These are phyloP conservation scores for Hoplodrina ambigua DNA, from an alignment of 2,888 invertebrate species.

Conservation along the genomic window DNA sequence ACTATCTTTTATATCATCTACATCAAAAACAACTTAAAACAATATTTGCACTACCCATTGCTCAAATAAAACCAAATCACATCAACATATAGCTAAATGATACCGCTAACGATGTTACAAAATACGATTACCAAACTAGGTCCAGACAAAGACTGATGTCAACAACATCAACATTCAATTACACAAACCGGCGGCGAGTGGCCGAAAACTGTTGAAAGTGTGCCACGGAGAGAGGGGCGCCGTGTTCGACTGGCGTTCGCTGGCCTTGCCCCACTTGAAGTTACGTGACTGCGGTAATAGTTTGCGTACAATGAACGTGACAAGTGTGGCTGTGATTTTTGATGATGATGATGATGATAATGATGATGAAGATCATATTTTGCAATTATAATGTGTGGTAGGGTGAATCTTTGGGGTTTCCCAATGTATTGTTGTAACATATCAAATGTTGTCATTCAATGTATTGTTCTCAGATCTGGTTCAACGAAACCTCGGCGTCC, in stretches of 20 bases:
- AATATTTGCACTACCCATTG: constrained; percentile 1
- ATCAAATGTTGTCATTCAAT: constrained; percentile 44
- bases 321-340: constrained; percentile 43
- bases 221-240: constrained; percentile 78
- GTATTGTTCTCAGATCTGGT: constrained; percentile 77
- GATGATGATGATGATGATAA: constrained; percentile 33
- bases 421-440: neutral
- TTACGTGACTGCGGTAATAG: constrained; percentile 65
- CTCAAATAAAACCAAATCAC: constrained; percentile 23
- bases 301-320: constrained; percentile 55
- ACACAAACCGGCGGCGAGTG: constrained; percentile 69
- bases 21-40: neutral
- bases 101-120: constrained; percentile 61
- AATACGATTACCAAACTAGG: constrained; percentile 62
- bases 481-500: constrained; percentile 91
- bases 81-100: constrained; percentile 17
- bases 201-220: constrained; percentile 79
- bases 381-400: neutral
- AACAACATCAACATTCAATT: constrained; percentile 69
- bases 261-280: constrained; percentile 80
- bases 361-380: constrained; percentile 5
- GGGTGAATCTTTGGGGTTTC: constrained; percentile 13
- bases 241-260: constrained; percentile 69
- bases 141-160: constrained; percentile 66
- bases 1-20: neutral